Percentiles rank a stretch among this genome's conserved stretches.
Evolutionary conservation across 1,140 invertebrate species (phyloP).

Genomic region (Dolichoris vasculosae): DNA sequence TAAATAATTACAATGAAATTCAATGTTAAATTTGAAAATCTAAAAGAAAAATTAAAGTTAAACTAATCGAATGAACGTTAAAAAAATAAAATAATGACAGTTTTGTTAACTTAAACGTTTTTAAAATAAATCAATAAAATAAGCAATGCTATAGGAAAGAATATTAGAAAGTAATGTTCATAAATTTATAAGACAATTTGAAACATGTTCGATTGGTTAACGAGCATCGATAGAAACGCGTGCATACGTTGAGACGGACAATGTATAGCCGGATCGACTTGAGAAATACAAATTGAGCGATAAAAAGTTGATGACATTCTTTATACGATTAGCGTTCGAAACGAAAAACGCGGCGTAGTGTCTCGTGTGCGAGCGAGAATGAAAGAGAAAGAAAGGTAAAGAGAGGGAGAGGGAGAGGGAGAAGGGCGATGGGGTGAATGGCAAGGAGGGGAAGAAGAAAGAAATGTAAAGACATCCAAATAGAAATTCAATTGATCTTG

Average conservation of each 20-base stretch:
- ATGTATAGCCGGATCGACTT: not conserved
- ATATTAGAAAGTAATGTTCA: no score
- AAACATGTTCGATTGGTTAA: not conserved
- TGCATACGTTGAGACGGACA: not conserved
- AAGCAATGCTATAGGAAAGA: no score
- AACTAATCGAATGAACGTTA: no score
- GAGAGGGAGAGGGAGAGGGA: constrained; percentile 3
- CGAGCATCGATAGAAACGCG: not conserved
- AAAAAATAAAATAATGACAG: no score
- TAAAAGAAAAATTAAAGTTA: no score
- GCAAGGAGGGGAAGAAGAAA: constrained; percentile 41
- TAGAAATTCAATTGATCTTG: constrained; percentile 77
- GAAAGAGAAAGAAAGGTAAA: constrained; percentile 34
- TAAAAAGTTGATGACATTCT: constrained; percentile 19
- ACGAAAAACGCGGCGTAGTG: constrained; percentile 38
- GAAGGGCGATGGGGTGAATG: not conserved
- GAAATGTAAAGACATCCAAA: constrained; percentile 63
- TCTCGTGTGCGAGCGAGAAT: no score
- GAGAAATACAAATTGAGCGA: constrained; percentile 7
- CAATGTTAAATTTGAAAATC: no score
- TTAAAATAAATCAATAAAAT: no score
- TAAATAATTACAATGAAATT: no score
- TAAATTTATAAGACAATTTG: not conserved
- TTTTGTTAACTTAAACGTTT: no score
- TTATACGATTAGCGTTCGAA: constrained; percentile 41